Conservation (phyloP, 1,140 invertebrate genomes). For the Drosophila punjabiensis region DNA sequence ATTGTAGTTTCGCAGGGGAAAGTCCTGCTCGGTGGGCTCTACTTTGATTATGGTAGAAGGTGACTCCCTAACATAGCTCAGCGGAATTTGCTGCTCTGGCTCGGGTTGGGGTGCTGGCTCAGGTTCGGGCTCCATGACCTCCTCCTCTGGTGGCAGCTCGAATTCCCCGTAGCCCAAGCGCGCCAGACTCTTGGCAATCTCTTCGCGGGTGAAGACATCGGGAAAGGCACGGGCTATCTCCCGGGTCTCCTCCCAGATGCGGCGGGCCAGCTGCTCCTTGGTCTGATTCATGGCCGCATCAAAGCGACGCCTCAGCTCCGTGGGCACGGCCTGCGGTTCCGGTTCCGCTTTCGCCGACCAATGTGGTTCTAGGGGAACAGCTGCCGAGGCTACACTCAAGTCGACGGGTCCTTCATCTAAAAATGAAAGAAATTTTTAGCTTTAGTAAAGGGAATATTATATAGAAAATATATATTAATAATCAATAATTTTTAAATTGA, state of each 20-base stretch:
- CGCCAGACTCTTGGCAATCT: conserved; percentile 76
- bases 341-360: conserved; percentile 48
- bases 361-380: conserved; percentile 50
- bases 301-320: conserved; percentile 64
- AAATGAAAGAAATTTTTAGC: background rate
- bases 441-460: background rate
- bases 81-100: conserved; percentile 12
- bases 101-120: conserved; percentile 25
- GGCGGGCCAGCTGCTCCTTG: conserved; percentile 77
- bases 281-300: conserved; percentile 69
- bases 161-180: conserved; percentile 80
- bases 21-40: conserved; percentile 33
- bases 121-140: conserved; percentile 51
- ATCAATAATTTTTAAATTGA: too few species aligned
- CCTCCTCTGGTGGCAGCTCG: conserved; percentile 72
- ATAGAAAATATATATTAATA: background rate
- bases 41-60: conserved; percentile 25
- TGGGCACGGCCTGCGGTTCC: conserved; percentile 47
- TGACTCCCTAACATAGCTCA: conserved; percentile 33
- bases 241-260: conserved; percentile 81
- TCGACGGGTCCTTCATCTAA: conserved; percentile 81
- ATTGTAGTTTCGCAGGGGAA: conserved; percentile 75
- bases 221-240: conserved; percentile 81
- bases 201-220: conserved; percentile 80
- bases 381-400: conserved; percentile 72